Conservation (phyloP, 2,113 vertebrate genomes). For the Melanostigma gelatinosum region DNA sequence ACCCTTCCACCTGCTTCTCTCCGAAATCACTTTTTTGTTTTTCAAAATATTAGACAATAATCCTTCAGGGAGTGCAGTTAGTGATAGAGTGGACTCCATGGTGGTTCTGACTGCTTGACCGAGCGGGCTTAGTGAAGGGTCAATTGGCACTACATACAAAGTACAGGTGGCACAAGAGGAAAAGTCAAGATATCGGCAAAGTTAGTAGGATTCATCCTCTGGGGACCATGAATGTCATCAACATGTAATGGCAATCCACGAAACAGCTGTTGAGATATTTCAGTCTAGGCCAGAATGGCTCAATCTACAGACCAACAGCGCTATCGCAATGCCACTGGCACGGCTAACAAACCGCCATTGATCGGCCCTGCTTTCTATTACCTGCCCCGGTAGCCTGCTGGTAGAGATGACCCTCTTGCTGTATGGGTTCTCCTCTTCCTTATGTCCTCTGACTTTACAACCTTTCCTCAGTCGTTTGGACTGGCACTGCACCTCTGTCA, state of each 20-base stretch:
- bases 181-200: not conserved
- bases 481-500: constrained; percentile 96
- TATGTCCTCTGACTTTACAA: constrained; percentile 83
- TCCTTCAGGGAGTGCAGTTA: too few relatives aligned
- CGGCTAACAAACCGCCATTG: not conserved
- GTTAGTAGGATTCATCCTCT: not conserved
- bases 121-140: too few relatives aligned
- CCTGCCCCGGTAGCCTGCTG: constrained; percentile 81
- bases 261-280: not conserved
- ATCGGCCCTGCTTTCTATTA: constrained; percentile 30
- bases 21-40: too few relatives aligned
- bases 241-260: not conserved
- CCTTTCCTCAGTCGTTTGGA: constrained; percentile 94
- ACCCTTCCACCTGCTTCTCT: too few relatives aligned
- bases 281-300: not conserved
- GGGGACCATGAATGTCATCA: too few relatives aligned
- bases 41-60: too few relatives aligned
- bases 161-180: not conserved
- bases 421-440: constrained; percentile 83
- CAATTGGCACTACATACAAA: not conserved
- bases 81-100: too few relatives aligned
- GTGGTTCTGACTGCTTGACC: too few relatives aligned
- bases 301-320: not conserved
- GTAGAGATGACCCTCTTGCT: constrained; percentile 88
- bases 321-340: not conserved